A percentile compares a stretch with the other conserved stretches of the same genome.
Evolutionary conservation across 2,797 vertebrate species (phyloP).

Genomic region (Sarcoramphus papa): DNA sequence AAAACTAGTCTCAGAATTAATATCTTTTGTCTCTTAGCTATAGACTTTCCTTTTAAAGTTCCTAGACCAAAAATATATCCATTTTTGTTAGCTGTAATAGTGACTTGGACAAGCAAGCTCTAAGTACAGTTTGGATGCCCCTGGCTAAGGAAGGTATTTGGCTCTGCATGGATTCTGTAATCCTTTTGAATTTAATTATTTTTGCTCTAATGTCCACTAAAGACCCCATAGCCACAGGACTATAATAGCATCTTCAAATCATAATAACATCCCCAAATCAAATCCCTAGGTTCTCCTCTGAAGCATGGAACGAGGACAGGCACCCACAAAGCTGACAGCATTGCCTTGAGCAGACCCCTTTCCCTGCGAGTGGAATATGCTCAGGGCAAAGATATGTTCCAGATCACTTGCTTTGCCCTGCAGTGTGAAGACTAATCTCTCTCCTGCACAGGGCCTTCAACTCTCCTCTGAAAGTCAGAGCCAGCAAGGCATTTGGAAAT

Average conservation of each 20-base stretch:
- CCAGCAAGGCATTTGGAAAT: not conserved
- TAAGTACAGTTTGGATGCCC: not conserved
- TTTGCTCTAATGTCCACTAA: not conserved
- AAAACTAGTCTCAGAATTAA: slow-evolving; percentile 22
- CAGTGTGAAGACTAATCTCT: not conserved
- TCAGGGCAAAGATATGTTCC: not conserved
- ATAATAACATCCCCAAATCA: not conserved
- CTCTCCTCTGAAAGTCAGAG: not conserved
- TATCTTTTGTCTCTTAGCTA: slow-evolving; percentile 45
- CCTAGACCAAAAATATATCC: slow-evolving; percentile 7
- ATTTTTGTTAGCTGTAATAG: not conserved
- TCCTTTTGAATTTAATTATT: slow-evolving; percentile 6
- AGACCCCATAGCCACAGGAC: not conserved
- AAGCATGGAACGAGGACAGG: not conserved
- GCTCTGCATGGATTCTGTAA: not conserved
- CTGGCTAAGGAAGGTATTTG: not conserved
- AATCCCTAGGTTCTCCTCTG: not conserved
- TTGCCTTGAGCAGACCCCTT: not conserved
- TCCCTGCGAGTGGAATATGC: not conserved
- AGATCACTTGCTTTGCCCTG: not conserved
- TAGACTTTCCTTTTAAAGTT: slow-evolving; percentile 9
- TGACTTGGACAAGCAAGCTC: not conserved
- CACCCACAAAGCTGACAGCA: not conserved
- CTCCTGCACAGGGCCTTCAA: not conserved
- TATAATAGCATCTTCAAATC: not conserved